Base-by-base conservation (phyloP, 2,113 vertebrate species). In the Xiphophorus hellerii region DNA sequence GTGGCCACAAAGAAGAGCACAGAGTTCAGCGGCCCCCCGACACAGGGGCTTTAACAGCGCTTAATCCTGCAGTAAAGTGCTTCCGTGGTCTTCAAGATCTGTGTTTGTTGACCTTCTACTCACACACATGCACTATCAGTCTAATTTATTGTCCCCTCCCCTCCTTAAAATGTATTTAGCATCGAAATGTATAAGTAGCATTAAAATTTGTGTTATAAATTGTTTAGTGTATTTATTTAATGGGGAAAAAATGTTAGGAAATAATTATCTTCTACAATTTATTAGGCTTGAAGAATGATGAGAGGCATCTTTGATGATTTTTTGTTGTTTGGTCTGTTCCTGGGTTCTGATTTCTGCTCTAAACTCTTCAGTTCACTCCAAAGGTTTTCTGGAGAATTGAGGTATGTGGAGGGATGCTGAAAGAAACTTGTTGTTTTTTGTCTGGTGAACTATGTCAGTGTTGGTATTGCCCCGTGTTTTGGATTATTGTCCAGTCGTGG, bases 11-110 rank as follows among this genome's bases (percentile, higher is more conserved):
- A 35, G 76, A 69, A 73, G 66, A 83, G 80, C 71, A 74, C 44
- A 39, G 76, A 77, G 80, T 77, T 78, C 77, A 88, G 76, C 79
- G 44, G 83, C 76, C 80, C 80, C 70, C 74, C 86, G 80, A 90
- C 78, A 82, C 60, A 68, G 71, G 63, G 80, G 85, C 85, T 91
- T 90, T 88, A 90, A 87, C 86, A 78, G 77, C 30, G 20, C 81
- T 83, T 93, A 91, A 93, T 93, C 90, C 89, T 88, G 76, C 42
- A 71, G 89, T 84, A 85, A 85, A 80, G 90, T 84, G 80, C 81
- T 87, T 80, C 78, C 77, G 81, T 90, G 82, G 80, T 92, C 90
- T 77, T 79, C 76, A 81, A 78, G 74, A 87, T 77, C 80, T 80
- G 84, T 71, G 74, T 84, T 78, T 54, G 67, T 82, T 80, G 82